phyloP scores from a whole-genome alignment of 2,797 vertebrate species.

The Semotilus atromaculatus region DNA sequence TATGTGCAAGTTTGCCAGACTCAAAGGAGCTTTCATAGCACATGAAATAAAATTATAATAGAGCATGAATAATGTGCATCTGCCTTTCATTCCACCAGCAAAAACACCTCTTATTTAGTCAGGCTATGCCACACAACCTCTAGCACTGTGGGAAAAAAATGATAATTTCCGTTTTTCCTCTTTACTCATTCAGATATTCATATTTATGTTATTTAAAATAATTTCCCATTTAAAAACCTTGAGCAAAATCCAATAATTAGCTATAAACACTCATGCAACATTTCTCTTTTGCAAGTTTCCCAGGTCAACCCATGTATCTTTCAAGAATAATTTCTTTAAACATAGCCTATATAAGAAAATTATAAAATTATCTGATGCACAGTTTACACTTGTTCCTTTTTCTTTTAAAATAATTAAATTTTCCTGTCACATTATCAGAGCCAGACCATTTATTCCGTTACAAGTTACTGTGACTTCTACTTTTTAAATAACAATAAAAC shows the following conservation, averaged over 20 bases:
- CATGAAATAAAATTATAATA: slow-evolving; percentile 52
- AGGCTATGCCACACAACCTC: slow-evolving; percentile 59
- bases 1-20: slow-evolving; percentile 61
- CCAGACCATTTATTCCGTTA: not conserved
- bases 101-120: slow-evolving; percentile 61
- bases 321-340: not conserved
- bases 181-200: slow-evolving; percentile 23
- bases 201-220: not conserved
- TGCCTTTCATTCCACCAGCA: slow-evolving; percentile 68
- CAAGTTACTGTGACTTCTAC: not conserved
- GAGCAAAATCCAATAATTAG: not conserved
- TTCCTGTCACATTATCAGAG: not conserved
- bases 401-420: not conserved
- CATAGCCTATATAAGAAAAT: not conserved
- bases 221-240: not conserved
- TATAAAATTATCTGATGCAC: not conserved
- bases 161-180: slow-evolving; percentile 38
- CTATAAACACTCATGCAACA: not conserved
- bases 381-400: not conserved
- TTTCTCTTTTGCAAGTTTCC: not conserved
- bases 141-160: slow-evolving; percentile 12
- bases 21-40: slow-evolving; percentile 47
- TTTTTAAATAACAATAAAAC: not conserved
- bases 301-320: not conserved
- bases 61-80: slow-evolving; percentile 65